Evolutionary conservation across 2,888 invertebrate genomes (phyloP), one percentile per base, ranked within the genome.

Genomic region (Pyrrhosoma nymphula): DNA sequence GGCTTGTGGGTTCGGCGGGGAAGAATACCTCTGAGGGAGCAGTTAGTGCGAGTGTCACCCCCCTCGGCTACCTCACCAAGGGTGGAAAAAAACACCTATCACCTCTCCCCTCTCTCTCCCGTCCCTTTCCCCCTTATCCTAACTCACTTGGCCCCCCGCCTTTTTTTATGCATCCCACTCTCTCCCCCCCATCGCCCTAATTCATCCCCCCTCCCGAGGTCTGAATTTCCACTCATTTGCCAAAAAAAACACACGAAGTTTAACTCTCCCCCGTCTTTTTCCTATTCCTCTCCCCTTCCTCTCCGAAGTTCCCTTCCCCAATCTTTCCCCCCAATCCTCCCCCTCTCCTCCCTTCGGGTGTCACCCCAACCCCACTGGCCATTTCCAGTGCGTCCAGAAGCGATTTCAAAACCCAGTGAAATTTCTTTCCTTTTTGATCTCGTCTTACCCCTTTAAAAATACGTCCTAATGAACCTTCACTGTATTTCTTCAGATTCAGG

Each of bases 101-200:
- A 2, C 16, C 60, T 1, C 60, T 10, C n/a, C 14, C 69, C 69
- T 8, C 14, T n/a, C 69, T 69, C 69, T n/a, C 69, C 69, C 69
- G 20, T n/a, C 8, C 69, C n/a, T n/a, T 69, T 69, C 35, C 35
- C 35, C 26, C 6, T 35, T n/a, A 82, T 35, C 82, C 82, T 82
- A 82, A 82, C 82, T 82, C 82, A 82, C 82, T 82, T 82, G 10
- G 82, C 14, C 82, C 82, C 82, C 14, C 20, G 60, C 18, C 82
- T n/a, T 82, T 82, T 82, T 82, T 82, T 82, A 82, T 82, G 82
- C 82, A 82, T 82, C 82, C 82, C 6, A 35, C 69, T 82, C 82
- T 16, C 82, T 8, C 69, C 47, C 47, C 47, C 47, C 47, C 69
- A 12, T 12, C 23, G 10, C 18, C 82, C 82, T 82, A 82, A 35